A percentile compares a stretch with the other conserved stretches of the same genome.
Conservation (phyloP, 64 coral and sea anemone genomes). For the Orbicella faveolata region DNA sequence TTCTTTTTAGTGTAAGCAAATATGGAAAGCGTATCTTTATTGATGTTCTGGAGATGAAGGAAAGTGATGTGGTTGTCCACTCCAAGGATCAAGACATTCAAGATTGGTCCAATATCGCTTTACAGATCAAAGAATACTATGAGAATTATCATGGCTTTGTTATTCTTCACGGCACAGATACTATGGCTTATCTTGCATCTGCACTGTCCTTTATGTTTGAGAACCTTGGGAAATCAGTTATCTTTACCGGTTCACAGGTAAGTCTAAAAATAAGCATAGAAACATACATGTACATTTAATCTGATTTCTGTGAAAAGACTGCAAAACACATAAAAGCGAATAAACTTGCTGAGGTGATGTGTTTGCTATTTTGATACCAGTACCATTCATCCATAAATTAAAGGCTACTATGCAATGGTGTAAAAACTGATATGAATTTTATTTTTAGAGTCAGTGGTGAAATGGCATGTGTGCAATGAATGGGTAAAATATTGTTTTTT, state of each 20-base stretch:
- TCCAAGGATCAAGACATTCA: conserved; percentile 88
- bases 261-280: neutral
- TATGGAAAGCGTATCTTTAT: conserved; percentile 90
- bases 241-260: conserved; percentile 95
- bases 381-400: no score
- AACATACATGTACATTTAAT: no score
- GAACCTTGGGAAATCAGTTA: conserved; percentile 93
- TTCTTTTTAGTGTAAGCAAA: conserved; percentile 59
- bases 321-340: no score
- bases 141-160: conserved; percentile 90
- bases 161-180: conserved; percentile 93
- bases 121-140: conserved; percentile 82
- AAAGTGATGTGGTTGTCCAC: conserved; percentile 74
- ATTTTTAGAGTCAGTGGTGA: no score
- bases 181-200: conserved; percentile 88
- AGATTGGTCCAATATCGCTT: conserved; percentile 86
- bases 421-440: no score
- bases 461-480: no score
- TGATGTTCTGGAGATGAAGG: conserved; percentile 87
- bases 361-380: no score
- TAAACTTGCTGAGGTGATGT: no score
- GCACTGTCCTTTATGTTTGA: conserved; percentile 99
- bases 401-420: no score
- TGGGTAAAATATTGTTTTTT: no score
- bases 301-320: no score